phyloP scores from a whole-genome alignment of 2,797 vertebrate genomes.

The Lerista edwardsae region DNA sequence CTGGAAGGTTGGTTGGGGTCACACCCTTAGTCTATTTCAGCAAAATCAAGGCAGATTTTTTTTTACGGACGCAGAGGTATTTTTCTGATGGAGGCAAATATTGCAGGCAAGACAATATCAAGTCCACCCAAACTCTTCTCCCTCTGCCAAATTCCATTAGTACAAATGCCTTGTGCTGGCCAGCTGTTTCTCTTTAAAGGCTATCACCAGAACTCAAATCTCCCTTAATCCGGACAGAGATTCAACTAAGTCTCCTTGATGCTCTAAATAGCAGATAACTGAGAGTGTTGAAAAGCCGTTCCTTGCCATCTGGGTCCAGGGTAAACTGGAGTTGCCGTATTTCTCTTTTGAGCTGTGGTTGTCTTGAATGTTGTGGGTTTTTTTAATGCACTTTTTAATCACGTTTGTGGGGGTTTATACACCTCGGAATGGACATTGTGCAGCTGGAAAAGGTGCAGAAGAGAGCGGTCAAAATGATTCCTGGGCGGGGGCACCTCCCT shows the following conservation, averaged over 20 bases:
- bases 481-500: too few species aligned
- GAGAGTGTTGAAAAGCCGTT: background rate
- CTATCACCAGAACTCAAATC: background rate
- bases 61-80: background rate
- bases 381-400: background rate
- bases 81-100: background rate
- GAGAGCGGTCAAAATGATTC: too few species aligned
- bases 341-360: background rate
- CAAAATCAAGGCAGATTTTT: background rate
- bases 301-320: background rate
- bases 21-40: background rate
- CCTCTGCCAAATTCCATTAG: slow-evolving; percentile 3
- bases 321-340: background rate
- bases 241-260: slow-evolving; percentile 24
- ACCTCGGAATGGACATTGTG: too few species aligned
- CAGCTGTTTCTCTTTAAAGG: slow-evolving; percentile 31
- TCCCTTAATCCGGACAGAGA: slow-evolving; percentile 31
- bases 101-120: background rate
- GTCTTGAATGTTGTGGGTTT: too few species aligned
- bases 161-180: background rate
- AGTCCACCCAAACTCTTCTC: background rate
- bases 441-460: too few species aligned
- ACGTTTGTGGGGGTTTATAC: background rate
- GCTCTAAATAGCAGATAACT: slow-evolving; percentile 32
- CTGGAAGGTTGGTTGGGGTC: too few species aligned